These are phyloP conservation scores for Capromys pilorides DNA, from an alignment of 2,797 vertebrate genomes.

Conservation along the genomic window DNA sequence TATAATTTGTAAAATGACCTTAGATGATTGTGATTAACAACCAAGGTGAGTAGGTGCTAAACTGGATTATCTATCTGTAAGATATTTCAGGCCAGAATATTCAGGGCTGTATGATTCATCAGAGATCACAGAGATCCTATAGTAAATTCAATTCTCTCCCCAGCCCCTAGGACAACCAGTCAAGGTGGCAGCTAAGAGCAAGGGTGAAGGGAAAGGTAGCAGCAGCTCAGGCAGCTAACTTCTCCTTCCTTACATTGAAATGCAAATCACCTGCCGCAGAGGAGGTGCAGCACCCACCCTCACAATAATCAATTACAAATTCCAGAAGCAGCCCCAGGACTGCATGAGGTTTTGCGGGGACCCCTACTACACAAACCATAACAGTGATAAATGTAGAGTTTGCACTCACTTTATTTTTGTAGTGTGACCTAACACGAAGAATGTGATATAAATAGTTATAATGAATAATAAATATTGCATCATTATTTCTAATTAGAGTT, in stretches of 20 bases:
- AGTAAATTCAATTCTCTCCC: not conserved
- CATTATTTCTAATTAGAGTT: conserved; percentile 38
- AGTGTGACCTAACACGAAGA: conserved; percentile 4
- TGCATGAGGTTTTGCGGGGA: no score
- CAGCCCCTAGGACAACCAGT: no score
- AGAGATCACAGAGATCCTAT: not conserved
- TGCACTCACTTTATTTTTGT: conserved; percentile 45
- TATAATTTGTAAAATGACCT: conserved; percentile 20
- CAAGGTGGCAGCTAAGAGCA: no score
- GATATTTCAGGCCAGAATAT: not conserved
- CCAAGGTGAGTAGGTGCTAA: not conserved
- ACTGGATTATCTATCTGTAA: not conserved
- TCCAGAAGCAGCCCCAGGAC: no score
- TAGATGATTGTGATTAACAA: conserved; percentile 4
- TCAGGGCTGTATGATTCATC: not conserved
- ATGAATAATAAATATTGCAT: conserved; percentile 17
- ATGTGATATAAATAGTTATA: conserved; percentile 12
- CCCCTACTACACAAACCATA: no score
- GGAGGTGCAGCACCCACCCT: no score
- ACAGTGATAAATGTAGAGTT: not conserved
- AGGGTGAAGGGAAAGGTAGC: no score
- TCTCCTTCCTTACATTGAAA: no score
- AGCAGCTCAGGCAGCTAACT: no score
- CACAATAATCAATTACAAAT: no score
- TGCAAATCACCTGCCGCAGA: no score